phyloP scores from a whole-genome alignment of 2,113 vertebrate genomes.

The Acrocephalus arundinaceus region DNA sequence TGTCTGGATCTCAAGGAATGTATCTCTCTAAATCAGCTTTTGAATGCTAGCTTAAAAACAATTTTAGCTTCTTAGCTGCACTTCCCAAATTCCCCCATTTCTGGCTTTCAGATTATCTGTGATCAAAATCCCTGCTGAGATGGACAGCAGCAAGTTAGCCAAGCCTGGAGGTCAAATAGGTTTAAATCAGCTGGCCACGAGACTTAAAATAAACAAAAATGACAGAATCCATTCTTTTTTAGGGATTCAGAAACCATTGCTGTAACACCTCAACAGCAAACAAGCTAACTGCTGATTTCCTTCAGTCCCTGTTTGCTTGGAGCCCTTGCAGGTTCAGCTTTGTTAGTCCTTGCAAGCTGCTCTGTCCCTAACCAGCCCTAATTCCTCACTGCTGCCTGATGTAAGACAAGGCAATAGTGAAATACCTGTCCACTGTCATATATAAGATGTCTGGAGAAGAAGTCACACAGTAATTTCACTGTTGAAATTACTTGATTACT shows the following conservation, averaged over 20 bases:
- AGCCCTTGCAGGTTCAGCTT: neutral
- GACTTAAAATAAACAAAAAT: neutral
- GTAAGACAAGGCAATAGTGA: neutral
- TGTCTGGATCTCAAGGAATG: neutral
- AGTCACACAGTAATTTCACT: neutral
- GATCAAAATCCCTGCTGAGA: neutral
- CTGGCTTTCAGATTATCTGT: neutral
- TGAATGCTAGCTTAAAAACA: neutral
- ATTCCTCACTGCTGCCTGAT: neutral
- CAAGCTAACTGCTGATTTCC: neutral
- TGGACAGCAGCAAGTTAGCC: neutral
- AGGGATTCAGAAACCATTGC: neutral
- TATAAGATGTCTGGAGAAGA: neutral
- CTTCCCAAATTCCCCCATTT: neutral
- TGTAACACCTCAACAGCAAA: neutral
- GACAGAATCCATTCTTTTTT: neutral
- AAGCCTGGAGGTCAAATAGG: neutral
- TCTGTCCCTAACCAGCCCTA: neutral
- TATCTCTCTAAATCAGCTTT: neutral
- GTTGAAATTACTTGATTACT: neutral
- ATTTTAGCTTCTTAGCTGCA: neutral
- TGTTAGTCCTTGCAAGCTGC: neutral
- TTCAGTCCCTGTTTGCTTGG: neutral
- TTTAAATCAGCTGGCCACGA: neutral
- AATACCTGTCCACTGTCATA: neutral